Evolutionary conservation across 1,140 invertebrate genomes (phyloP).

Genomic region (Chrysomallon squamiferum): DNA sequence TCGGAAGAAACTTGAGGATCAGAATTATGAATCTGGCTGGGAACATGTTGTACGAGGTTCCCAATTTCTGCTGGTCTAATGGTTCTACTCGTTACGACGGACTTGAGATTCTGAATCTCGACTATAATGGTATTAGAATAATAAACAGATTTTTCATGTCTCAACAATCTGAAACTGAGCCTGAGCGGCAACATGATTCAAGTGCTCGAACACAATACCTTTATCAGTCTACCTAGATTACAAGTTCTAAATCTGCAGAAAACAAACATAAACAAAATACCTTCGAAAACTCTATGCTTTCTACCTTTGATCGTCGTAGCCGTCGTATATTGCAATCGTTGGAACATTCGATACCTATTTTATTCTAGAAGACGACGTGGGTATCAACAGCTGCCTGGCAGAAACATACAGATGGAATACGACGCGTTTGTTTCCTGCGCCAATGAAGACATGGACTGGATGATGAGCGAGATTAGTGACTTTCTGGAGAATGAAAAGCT

Average conservation of each 20-base stretch:
- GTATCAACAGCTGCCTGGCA: no score
- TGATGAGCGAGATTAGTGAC: no score
- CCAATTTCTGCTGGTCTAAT: neutral
- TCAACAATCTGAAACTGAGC: slow-evolving; percentile 3
- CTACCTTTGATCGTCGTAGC: neutral
- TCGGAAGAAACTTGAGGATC: neutral
- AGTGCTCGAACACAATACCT: slow-evolving; percentile 1
- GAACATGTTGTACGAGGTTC: neutral
- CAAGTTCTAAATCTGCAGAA: neutral
- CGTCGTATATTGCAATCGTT: slow-evolving; percentile 5
- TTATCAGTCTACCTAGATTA: slow-evolving; percentile 6
- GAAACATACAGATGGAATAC: no score
- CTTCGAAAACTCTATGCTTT: neutral
- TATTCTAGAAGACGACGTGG: slow-evolving; percentile 4
- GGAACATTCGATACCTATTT: slow-evolving; percentile 9
- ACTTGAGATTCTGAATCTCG: neutral
- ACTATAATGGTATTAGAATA: neutral
- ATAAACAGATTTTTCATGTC: neutral
- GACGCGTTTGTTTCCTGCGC: no score
- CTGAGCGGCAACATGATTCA: slow-evolving; percentile 3
- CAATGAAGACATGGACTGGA: no score
- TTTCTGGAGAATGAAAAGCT: no score
- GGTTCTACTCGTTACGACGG: neutral
- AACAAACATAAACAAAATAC: neutral
- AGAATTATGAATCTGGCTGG: neutral